These are phyloP conservation scores for Coreius guichenoti DNA, from an alignment of 2,797 vertebrate species.

Conservation along the genomic window DNA sequence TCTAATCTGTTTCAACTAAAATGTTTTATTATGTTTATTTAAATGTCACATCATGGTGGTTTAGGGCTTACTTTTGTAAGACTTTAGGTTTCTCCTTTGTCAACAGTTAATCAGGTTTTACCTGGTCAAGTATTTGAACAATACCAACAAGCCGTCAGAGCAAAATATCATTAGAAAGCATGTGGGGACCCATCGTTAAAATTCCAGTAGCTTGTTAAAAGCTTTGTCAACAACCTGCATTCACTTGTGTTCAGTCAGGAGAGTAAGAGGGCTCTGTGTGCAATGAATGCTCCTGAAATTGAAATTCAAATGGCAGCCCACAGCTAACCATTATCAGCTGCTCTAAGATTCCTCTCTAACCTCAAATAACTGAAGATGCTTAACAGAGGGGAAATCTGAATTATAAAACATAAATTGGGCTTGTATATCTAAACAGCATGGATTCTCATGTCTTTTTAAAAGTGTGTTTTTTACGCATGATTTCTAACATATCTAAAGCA, in stretches of 20 bases:
- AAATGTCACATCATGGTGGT: background rate
- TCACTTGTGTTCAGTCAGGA: slow-evolving; percentile 28
- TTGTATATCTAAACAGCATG: background rate
- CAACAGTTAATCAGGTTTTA: background rate
- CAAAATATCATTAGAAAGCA: slow-evolving; percentile 19
- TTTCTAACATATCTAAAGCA: background rate
- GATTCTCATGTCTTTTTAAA: background rate
- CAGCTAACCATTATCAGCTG: slow-evolving; percentile 39
- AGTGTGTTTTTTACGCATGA: background rate
- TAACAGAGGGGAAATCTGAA: background rate
- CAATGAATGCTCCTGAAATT: slow-evolving; percentile 46
- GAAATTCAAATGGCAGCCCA: slow-evolving; percentile 33
- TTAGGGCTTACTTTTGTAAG: background rate
- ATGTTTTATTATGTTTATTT: background rate
- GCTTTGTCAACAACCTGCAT: slow-evolving; percentile 36
- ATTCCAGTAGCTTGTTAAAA: slow-evolving; percentile 42
- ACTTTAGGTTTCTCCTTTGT: background rate
- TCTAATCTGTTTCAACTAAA: background rate
- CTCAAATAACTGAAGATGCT: background rate
- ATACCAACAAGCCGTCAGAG: background rate
- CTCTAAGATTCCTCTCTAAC: slow-evolving; percentile 7
- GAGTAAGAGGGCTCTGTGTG: slow-evolving; percentile 21
- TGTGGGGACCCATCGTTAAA: slow-evolving; percentile 27
- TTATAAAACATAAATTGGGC: background rate
- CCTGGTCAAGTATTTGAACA: slow-evolving; percentile 1